These are phyloP conservation scores for Recurvirostra avosetta DNA, from an alignment of 2,113 vertebrate genomes.

Conservation along the genomic window DNA sequence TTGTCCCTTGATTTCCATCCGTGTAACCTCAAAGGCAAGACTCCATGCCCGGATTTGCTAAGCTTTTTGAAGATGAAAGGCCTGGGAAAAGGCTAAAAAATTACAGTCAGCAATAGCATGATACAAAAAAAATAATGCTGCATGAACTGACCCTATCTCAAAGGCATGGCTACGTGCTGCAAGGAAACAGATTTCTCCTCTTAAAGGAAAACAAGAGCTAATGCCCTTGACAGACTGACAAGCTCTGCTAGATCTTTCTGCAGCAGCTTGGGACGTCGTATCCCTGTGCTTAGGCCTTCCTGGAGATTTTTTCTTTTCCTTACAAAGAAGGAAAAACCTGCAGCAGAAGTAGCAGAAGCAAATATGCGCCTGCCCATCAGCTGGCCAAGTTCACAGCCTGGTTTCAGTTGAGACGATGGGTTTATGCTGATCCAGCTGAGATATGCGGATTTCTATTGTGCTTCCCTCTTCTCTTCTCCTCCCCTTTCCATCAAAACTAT, in stretches of 20 bases:
- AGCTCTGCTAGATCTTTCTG: background rate
- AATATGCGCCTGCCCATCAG: background rate
- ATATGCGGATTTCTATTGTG: background rate
- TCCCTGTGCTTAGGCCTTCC: background rate
- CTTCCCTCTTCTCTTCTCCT: background rate
- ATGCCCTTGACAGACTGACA: slow-evolving; percentile 6
- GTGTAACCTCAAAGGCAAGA: background rate
- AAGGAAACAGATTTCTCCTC: background rate
- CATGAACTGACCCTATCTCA: background rate
- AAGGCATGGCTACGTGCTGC: background rate
- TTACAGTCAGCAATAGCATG: background rate
- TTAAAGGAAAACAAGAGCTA: background rate
- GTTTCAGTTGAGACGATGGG: background rate
- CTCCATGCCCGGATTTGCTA: background rate
- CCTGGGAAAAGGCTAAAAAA: background rate
- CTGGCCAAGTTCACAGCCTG: background rate
- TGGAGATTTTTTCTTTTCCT: background rate
- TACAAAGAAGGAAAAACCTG: background rate
- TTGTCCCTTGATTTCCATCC: background rate
- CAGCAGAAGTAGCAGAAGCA: background rate
- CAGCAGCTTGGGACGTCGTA: background rate
- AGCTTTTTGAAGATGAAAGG: slow-evolving; percentile 59
- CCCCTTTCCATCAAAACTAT: background rate
- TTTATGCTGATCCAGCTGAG: background rate
- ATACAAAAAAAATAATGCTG: background rate